Conservation (phyloP, 2,113 vertebrate genomes). For the Cepphus grylle region DNA sequence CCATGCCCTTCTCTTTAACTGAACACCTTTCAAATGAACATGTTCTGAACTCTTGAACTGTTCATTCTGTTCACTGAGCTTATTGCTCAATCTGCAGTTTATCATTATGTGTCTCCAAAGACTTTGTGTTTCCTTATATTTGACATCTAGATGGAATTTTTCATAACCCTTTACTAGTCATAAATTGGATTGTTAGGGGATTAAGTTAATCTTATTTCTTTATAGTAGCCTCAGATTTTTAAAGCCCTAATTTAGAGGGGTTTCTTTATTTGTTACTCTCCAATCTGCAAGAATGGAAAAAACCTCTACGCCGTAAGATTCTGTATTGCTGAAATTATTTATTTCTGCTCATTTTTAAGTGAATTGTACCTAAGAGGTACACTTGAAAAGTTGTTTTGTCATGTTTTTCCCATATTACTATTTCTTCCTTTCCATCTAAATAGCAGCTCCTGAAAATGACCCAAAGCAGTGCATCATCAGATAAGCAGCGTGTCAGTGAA, state of each 20-base stretch:
- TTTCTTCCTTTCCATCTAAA: slow-evolving; percentile 56
- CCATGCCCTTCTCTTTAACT: slow-evolving; percentile 72
- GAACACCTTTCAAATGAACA: slow-evolving; percentile 73
- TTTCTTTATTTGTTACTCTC: slow-evolving; percentile 55
- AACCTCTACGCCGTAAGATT: not conserved
- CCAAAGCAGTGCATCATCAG: slow-evolving; percentile 13
- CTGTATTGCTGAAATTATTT: slow-evolving; percentile 57
- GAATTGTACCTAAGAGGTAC: slow-evolving; percentile 68
- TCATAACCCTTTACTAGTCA: slow-evolving; percentile 75
- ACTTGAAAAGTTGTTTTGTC: slow-evolving; percentile 65
- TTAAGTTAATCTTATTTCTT: slow-evolving; percentile 73
- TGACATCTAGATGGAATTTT: slow-evolving; percentile 74
- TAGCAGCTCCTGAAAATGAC: slow-evolving; percentile 11
- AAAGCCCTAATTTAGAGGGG: slow-evolving; percentile 66
- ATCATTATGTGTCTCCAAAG: slow-evolving; percentile 75
- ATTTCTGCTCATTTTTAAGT: slow-evolving; percentile 67
- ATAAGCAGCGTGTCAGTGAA: not conserved
- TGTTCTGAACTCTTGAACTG: slow-evolving; percentile 80
- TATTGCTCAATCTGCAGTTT: slow-evolving; percentile 72
- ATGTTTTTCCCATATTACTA: slow-evolving; percentile 45
- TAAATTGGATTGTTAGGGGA: slow-evolving; percentile 79
- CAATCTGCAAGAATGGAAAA: slow-evolving; percentile 37
- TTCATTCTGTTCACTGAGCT: slow-evolving; percentile 65
- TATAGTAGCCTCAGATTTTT: slow-evolving; percentile 60
- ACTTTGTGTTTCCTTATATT: slow-evolving; percentile 67